Conservation (phyloP, 92 coral and sea anemone genomes). For the Umimayanthus chanpuru region DNA sequence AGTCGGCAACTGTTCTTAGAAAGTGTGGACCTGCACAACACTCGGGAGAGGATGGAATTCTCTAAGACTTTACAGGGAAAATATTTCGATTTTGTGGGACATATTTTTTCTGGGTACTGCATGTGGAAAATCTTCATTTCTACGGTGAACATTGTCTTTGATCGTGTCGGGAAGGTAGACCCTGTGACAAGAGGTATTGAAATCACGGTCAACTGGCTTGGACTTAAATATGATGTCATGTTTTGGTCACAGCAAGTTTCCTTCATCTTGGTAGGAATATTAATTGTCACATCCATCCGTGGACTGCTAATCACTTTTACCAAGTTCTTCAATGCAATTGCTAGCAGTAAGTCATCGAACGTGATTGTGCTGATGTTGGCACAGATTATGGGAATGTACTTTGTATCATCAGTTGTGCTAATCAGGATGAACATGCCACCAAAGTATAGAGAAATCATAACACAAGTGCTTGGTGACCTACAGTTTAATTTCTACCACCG, state of each 20-base stretch:
- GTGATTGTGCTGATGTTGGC: slow-evolving; percentile 90
- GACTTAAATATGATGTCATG: slow-evolving; percentile 85
- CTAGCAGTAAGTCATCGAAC: slow-evolving; percentile 95
- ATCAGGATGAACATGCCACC: slow-evolving; percentile 99
- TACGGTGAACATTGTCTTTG: slow-evolving; percentile 96
- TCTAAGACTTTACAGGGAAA: slow-evolving; percentile 96
- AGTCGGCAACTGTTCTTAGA: slow-evolving; percentile 97
- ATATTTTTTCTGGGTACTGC: slow-evolving; percentile 95
- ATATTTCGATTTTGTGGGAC: slow-evolving; percentile 96
- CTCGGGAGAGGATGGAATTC: slow-evolving; percentile 92
- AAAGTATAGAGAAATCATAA: slow-evolving; percentile 88
- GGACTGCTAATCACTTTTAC: slow-evolving; percentile 95
- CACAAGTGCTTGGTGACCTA: slow-evolving; percentile 93
- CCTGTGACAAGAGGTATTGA: slow-evolving; percentile 97
- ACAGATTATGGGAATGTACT: slow-evolving; percentile 99
- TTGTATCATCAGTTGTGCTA: slow-evolving; percentile 92
- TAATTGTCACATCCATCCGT: slow-evolving; percentile 97
- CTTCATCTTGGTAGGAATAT: slow-evolving; percentile 87
- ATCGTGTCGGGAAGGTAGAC: slow-evolving; percentile 96
- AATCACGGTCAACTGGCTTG: slow-evolving; percentile 95
- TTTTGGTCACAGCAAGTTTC: slow-evolving; percentile 99
- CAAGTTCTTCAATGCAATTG: slow-evolving; percentile 98
- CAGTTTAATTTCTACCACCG: slow-evolving; percentile 98
- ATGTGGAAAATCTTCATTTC: slow-evolving; percentile 98
- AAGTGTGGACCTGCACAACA: slow-evolving; percentile 91